phyloP scores from a whole-genome alignment of 2,113 vertebrate species.

The Chloebia gouldiae region DNA sequence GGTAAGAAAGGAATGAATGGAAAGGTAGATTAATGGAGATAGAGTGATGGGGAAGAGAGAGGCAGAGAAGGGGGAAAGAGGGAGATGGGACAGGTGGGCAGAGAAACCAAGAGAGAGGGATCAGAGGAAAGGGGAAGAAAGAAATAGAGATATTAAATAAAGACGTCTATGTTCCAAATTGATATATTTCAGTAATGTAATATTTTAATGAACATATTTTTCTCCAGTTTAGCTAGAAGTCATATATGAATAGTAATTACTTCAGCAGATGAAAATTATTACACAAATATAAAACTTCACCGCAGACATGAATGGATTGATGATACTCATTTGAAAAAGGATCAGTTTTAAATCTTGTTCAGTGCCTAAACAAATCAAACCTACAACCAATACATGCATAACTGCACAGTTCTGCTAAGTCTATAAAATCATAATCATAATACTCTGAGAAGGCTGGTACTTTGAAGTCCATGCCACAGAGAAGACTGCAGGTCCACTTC shows the following conservation, averaged over 20 bases:
- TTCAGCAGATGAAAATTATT: not conserved
- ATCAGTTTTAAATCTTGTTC: not conserved
- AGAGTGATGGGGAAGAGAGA: not conserved
- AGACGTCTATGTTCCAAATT: not conserved
- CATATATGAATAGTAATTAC: not conserved
- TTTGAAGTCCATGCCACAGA: not conserved
- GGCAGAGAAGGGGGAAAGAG: not conserved
- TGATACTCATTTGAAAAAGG: not conserved
- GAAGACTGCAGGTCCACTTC: not conserved
- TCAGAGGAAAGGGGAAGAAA: not conserved
- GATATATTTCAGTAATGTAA: not conserved
- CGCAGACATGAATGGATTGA: not conserved
- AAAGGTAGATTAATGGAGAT: not conserved
- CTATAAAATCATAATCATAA: not conserved
- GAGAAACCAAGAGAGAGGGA: not conserved
- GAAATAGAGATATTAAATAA: not conserved
- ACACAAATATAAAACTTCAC: not conserved
- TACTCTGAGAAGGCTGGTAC: not conserved
- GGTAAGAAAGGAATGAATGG: not conserved
- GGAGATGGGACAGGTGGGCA: not conserved
- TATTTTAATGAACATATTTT: not conserved
- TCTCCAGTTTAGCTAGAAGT: not conserved
- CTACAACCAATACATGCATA: not conserved
- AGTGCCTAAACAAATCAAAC: not conserved
- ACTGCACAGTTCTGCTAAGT: not conserved